Evolutionary conservation across 2,113 vertebrate genomes (phyloP).

Genomic region (Lamprologus ornatipinnis): DNA sequence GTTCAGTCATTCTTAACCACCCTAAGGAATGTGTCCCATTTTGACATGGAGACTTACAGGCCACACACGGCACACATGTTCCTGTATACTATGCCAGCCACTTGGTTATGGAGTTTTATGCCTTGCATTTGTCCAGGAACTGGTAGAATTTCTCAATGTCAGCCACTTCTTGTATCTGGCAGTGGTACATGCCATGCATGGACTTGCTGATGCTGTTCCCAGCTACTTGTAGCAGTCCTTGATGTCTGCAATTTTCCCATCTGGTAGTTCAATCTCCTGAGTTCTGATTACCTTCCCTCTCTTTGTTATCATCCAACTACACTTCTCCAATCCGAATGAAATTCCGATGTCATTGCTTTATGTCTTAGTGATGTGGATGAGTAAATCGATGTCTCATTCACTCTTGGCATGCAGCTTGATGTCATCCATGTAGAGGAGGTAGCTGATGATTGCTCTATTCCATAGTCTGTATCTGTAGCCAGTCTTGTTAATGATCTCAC

Average conservation of each 20-base stretch:
- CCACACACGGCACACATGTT: background rate
- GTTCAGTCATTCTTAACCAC: background rate
- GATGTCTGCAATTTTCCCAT: background rate
- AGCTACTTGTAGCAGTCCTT: background rate
- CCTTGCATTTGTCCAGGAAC: background rate
- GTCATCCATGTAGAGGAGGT: background rate
- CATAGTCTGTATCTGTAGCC: background rate
- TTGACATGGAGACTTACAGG: accelerated
- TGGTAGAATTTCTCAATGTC: background rate
- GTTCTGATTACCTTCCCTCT: background rate
- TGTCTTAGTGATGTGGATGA: background rate
- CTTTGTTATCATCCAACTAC: background rate
- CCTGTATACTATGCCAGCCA: accelerated
- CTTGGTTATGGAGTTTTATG: background rate
- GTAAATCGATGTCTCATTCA: background rate
- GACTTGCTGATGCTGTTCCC: background rate
- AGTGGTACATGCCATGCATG: background rate
- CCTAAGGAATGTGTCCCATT: background rate
- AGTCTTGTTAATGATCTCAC: background rate
- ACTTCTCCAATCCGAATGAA: background rate
- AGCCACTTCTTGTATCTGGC: background rate
- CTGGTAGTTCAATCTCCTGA: background rate
- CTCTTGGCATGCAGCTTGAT: background rate
- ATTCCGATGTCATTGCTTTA: background rate
- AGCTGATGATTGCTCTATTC: background rate